phyloP scores from a whole-genome alignment of 2,797 vertebrate species.

The Tapera naevia region DNA sequence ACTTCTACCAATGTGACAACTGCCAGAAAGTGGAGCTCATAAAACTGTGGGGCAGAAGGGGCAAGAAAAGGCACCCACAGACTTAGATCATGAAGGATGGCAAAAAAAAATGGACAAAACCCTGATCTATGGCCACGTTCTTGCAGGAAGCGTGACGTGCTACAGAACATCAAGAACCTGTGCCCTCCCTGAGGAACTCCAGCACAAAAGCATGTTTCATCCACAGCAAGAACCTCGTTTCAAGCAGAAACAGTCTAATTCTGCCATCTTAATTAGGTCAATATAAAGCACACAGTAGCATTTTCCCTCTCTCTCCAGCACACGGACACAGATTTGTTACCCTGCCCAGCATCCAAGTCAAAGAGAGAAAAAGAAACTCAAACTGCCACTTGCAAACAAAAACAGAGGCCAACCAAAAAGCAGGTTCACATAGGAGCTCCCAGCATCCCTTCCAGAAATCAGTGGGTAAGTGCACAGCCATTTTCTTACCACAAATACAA shows the following conservation, averaged over 20 bases:
- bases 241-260: not conserved
- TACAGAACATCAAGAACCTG: not conserved
- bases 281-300: not conserved
- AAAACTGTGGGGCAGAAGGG: not conserved
- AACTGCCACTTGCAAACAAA: not conserved
- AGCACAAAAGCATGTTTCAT: not conserved
- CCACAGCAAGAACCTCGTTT: not conserved
- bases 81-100: not conserved
- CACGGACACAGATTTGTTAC: not conserved
- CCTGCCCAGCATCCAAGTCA: not conserved
- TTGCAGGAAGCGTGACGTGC: not conserved
- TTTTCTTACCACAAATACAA: not conserved
- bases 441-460: slow-evolving; percentile 4
- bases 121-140: not conserved
- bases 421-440: rapidly evolving
- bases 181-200: not conserved
- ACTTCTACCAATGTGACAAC: not conserved
- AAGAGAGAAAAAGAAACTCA: not conserved
- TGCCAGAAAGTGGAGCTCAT: not conserved
- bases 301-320: not conserved
- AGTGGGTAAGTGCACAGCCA: not conserved
- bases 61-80: not conserved
- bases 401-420: not conserved
- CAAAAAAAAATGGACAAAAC: too few relatives aligned
- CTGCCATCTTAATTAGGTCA: not conserved